Evolutionary conservation across 2,888 invertebrate species (phyloP), one percentile per base, ranked within the genome.

Genomic region (Charanyca ferruginea): DNA sequence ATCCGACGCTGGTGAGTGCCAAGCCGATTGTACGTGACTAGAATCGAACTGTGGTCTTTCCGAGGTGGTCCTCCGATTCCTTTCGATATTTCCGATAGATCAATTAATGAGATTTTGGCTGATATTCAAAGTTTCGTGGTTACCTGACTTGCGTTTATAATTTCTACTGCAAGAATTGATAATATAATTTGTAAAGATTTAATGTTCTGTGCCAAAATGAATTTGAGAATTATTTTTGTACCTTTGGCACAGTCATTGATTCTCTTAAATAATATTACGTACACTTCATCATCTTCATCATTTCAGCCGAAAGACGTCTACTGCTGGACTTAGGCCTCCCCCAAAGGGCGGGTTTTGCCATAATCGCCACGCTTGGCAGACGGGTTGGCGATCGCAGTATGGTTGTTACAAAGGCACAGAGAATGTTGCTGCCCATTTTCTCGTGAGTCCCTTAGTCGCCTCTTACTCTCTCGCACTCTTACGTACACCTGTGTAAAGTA

Each of bases 11-110:
- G 77, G 66, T 72, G 77, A 74, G 72, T 77, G 73, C 80, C 80
- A 77, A 81, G 74, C 73, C 61, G 62, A 70, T 62, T 54, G 59
- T 66, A 85, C 85, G 85, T 85, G 85, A 73, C 55, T 42, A 44
- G 85, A 73, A 85, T 85, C 57, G 62, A 76, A 79, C 59, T 20
- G 23, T 8, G 25, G 44, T 49, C 35, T 45, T 54, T 49, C 45
- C 20, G 54, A 9, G 25, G 25, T 25, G 7, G 53, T 62, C 51
- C 60, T 63, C 57, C 48, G 57, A 66, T 74, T 64, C 47, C 28
- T 8, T 62, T 49, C 52, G 63, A 65, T 60, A 54, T 66, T 75
- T 62, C 44, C 57, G 48, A 73, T 68, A 67, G 66, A 51, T 66
- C 49, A 60, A 59, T 71, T 77, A 67, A 68, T 70, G 47, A 57